Percentiles rank a stretch among this genome's conserved stretches.
These are phyloP conservation scores for Tetramorium simillimum DNA, from an alignment of 1,140 invertebrate genomes.

Conservation along the genomic window DNA sequence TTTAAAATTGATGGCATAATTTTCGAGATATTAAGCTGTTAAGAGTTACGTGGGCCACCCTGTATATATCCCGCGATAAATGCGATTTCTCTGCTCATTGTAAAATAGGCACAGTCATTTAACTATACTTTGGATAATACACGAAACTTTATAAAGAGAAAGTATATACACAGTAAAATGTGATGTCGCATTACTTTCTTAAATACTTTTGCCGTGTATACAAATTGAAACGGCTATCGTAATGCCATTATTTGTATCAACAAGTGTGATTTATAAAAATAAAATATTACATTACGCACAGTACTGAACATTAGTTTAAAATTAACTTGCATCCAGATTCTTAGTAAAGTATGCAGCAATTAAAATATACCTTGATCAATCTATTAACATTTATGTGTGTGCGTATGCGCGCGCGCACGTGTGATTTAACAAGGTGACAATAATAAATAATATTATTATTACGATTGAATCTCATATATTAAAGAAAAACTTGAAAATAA, in stretches of 20 bases:
- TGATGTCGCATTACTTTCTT: slow-evolving; percentile 19
- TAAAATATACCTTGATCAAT: slow-evolving; percentile 13
- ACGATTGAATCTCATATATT: slow-evolving; percentile 5
- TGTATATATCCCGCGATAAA: slow-evolving; percentile 16
- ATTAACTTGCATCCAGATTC: slow-evolving; percentile 26
- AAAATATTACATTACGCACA: background rate
- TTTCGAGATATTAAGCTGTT: too few species aligned
- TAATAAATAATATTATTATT: slow-evolving; percentile 57
- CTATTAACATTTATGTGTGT: background rate
- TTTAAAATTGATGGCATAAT: too few species aligned
- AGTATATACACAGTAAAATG: slow-evolving; percentile 28
- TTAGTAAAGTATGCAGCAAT: slow-evolving; percentile 15
- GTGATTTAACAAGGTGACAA: slow-evolving; percentile 12
- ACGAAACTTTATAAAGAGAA: slow-evolving; percentile 29
- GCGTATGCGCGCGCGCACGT: background rate
- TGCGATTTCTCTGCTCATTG: slow-evolving; percentile 29
- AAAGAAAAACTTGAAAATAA: slow-evolving; percentile 42
- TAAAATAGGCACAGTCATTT: slow-evolving; percentile 47
- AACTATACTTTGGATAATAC: slow-evolving; percentile 41
- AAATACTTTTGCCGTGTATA: slow-evolving; percentile 33
- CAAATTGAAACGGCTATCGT: slow-evolving; percentile 3
- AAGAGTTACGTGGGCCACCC: too few species aligned
- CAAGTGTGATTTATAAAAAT: slow-evolving; percentile 15
- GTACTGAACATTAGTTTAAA: slow-evolving; percentile 35
- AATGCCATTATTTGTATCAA: background rate